Evolutionary conservation across 2,888 invertebrate species (phyloP), one percentile per base, ranked within the genome.

Genomic region (Protodeltote pygarga): DNA sequence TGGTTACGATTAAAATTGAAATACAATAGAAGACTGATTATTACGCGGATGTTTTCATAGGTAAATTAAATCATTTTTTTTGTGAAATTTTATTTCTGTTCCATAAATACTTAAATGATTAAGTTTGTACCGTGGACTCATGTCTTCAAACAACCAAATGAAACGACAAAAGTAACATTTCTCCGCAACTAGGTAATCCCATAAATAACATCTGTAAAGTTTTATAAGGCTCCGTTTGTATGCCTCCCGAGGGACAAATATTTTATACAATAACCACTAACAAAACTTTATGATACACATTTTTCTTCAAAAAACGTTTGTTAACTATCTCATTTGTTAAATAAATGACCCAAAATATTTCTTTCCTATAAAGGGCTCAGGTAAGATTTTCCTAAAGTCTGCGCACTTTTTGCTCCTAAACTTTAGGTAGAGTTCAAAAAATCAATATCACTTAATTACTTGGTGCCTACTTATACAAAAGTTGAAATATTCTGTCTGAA

Each of bases 371-470:
- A 1, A 20, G 6, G n/a, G 11, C n/a, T 14, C 3, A 3, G 6
- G n/a, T 0, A 19, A 2, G 9, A 11, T 45, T 24, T 31, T 42
- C 24, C 15, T 5, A 15, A 3, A 15, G 9, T 44, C 41, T 13
- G 14, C 14, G 29, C 33, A 31, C 24, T 13, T 10, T n/a, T 40
- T 14, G 9, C n/a, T n/a, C n/a, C 2, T 34, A 31, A 24, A 23
- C 24, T 13, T 35, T 10, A 19, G 25, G n/a, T n/a, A 40, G 24
- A 38, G 32, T 48, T 16, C 28, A n/a, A 21, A 32, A 45, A 64
- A 66, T 37, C 52, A 42, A 52, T 52, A 47, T 64, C 3, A 38
- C 33, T 40, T 25, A 52, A 45, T 42, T 41, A 42, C 10, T n/a
- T n/a, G n/a, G n/a, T n/a, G n/a, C n/a, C n/a, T 40, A 33, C 35